Conservation (phyloP, 2,888 invertebrate species). For the Crocallis elinguaria region DNA sequence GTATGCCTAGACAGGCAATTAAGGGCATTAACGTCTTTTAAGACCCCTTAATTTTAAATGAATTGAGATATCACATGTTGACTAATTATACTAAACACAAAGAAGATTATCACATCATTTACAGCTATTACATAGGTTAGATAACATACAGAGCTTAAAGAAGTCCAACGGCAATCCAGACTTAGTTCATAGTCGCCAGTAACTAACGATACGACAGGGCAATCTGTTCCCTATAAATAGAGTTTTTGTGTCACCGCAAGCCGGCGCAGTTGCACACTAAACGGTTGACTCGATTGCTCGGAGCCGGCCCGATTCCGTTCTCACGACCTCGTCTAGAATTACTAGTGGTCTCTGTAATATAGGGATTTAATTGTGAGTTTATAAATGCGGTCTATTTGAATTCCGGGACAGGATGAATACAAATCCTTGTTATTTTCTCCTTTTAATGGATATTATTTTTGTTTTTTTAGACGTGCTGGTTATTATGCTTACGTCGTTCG, state of each 20-base stretch:
- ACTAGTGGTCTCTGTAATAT: slow-evolving; percentile 43
- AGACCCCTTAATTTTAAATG: too few relatives aligned
- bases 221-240: slow-evolving; percentile 60
- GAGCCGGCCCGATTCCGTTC: slow-evolving; percentile 42
- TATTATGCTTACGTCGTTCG: too few relatives aligned
- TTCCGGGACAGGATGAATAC: too few relatives aligned
- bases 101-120: too few relatives aligned
- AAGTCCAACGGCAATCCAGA: background rate
- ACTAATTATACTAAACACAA: too few relatives aligned
- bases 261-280: slow-evolving; percentile 64
- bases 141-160: background rate
- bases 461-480: too few relatives aligned
- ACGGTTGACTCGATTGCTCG: slow-evolving; percentile 63
- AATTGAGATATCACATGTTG: too few relatives aligned
- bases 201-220: slow-evolving; percentile 34
- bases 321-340: slow-evolving; percentile 35
- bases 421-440: too few relatives aligned
- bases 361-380: slow-evolving; percentile 15
- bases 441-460: too few relatives aligned
- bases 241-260: slow-evolving; percentile 64
- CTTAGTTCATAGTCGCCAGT: slow-evolving; percentile 4
- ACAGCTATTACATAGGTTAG: too few relatives aligned
- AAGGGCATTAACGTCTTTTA: too few relatives aligned
- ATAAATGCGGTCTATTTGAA: background rate
- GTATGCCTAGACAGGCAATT: too few relatives aligned